Evolutionary conservation across 2,797 vertebrate genomes (phyloP).

Genomic region (Tadarida brasiliensis): DNA sequence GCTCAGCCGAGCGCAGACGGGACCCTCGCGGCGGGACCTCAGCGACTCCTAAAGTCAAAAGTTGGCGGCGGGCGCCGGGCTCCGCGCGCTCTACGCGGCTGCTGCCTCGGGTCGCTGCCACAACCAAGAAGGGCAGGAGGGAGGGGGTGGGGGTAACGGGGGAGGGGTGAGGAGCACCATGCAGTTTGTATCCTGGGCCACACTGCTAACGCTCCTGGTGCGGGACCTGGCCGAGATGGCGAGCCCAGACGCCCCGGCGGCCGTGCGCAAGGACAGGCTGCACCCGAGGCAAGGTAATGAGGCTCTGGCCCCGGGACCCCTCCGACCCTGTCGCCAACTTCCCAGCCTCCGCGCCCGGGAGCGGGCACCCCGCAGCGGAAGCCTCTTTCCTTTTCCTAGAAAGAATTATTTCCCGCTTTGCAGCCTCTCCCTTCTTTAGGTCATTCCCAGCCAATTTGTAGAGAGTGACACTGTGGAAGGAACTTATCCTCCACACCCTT

Average conservation of each 20-base stretch:
- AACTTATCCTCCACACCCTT: not conserved
- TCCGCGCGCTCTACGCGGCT: slow-evolving; percentile 71
- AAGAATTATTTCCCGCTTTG: slow-evolving; percentile 72
- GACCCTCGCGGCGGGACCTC: slow-evolving; percentile 77
- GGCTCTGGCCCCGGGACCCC: slow-evolving; percentile 52
- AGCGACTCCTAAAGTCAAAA: slow-evolving; percentile 78
- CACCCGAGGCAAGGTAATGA: slow-evolving; percentile 93
- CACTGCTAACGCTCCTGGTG: slow-evolving; percentile 90
- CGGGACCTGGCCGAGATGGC: slow-evolving; percentile 90
- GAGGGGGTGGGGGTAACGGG: slow-evolving; percentile 71
- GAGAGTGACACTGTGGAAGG: not conserved
- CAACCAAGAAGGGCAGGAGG: slow-evolving; percentile 68
- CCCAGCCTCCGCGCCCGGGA: not conserved
- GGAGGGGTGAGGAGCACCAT: slow-evolving; percentile 90
- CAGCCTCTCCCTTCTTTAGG: slow-evolving; percentile 58
- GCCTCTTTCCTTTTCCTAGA: slow-evolving; percentile 77
- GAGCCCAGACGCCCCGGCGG: slow-evolving; percentile 84
- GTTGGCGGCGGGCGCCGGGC: slow-evolving; percentile 69
- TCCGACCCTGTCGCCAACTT: not conserved
- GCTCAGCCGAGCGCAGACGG: slow-evolving; percentile 73
- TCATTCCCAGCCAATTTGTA: slow-evolving; percentile 47
- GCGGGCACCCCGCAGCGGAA: slow-evolving; percentile 14
- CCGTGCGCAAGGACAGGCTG: slow-evolving; percentile 89
- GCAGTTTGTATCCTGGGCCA: slow-evolving; percentile 94
- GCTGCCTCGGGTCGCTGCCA: slow-evolving; percentile 74